Conservation (phyloP, 2,888 invertebrate genomes). For the Onthophagus sagittarius region DNA sequence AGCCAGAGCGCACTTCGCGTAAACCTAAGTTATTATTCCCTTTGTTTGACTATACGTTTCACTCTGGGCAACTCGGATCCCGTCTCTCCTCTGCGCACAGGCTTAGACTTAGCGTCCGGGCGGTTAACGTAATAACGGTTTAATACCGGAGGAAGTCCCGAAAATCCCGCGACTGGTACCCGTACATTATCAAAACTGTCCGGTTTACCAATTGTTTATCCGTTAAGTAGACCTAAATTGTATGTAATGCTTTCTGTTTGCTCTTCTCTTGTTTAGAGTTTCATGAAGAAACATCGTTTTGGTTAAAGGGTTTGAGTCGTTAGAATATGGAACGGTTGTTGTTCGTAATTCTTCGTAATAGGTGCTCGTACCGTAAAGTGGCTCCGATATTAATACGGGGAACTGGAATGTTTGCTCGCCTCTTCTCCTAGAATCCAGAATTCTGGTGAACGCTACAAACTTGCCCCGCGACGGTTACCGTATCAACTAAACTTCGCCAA, state of each 20-base stretch:
- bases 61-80: constrained; percentile 1
- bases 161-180: background rate
- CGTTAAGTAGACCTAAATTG: constrained; percentile 2
- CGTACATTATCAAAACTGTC: constrained; percentile 10
- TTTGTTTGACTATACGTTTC: constrained; percentile 14
- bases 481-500: background rate
- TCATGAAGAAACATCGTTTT: background rate
- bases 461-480: background rate
- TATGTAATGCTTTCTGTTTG: background rate
- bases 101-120: constrained; percentile 4
- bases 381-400: background rate
- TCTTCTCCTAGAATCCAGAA: background rate
- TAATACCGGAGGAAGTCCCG: constrained; percentile 8
- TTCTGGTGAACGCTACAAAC: background rate
- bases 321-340: background rate
- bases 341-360: background rate
- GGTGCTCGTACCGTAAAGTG: background rate
- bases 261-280: background rate
- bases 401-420: background rate
- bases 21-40: constrained; percentile 12
- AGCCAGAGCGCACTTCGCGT: background rate
- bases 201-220: constrained; percentile 9
- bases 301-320: background rate
- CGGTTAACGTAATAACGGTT: constrained; percentile 14
- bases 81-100: background rate